Base-by-base conservation (phyloP, 2,888 invertebrate genomes). In the Lycophotia porphyrea region DNA sequence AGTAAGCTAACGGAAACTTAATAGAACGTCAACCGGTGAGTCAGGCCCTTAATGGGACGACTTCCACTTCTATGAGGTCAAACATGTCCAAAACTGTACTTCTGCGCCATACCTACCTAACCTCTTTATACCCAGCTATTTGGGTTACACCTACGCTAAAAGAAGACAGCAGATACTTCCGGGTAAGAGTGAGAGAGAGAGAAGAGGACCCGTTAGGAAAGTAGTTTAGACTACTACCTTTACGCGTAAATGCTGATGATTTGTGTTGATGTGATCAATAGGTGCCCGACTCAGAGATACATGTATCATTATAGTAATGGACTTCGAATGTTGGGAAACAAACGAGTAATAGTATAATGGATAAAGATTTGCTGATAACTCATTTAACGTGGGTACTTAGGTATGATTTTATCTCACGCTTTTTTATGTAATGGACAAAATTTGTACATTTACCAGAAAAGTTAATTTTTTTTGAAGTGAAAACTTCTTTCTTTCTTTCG, bases 151-250 rank as follows among this genome's bases (percentile, higher is more conserved):
- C 94, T 92, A 94, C 94, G 90, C 91, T 68, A 91, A 93, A 95
- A 67, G 84, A 85, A 81, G 93, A 94, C 72, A 83, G 87, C 76
- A 74, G 75, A 88, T 82, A 67, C 71, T 78, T 80, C 49, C 21
- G n/a, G 67, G 44, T 74, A 76, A 71, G 92, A 78, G 77, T 79
- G 89, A 94, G 76, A 87, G 91, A 89, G 93, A 94, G 3, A 77
- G 78, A 76, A 83, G 78, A 89, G 78, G 87, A 90, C 91, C 95
- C 95, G 96, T 96, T 96, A 95, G 92, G 92, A 94, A 94, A 95
- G 93, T 92, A 90, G 93, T 91, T 88, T 89, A 75, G 93, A 95
- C 96, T 96, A 96, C 96, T 89, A 92, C 93, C 91, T 93, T 96
- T 96, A 96, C 96, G 95, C 96, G 90, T 86, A 85, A 82, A 73